Evolutionary conservation across 2,113 vertebrate genomes (phyloP), one percentile per base, ranked within the genome.

Genomic region (Gallinago undulata): DNA sequence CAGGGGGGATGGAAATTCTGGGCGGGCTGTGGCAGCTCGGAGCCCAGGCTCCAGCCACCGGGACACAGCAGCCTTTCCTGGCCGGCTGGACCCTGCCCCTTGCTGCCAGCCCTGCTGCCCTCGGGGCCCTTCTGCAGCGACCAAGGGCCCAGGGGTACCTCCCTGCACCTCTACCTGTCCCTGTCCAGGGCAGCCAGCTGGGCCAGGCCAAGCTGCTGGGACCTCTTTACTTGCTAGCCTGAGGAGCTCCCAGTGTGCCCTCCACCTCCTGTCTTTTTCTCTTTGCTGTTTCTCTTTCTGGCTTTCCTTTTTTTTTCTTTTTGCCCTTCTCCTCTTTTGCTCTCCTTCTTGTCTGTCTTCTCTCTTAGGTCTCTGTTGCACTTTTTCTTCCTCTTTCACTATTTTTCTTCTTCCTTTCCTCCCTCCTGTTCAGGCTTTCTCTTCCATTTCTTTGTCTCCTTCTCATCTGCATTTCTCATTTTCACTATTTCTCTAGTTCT

Each of bases 1-100:
- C 98, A 87, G 97, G 98, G 98, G 97, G 98, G 98, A 98, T 99
- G 98, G 98, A 98, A 99, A 98, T 98, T 98, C 97, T 97, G 98
- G 98, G 98, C 98, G 98, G 98, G 98, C 98, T 98, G 97, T 98
- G 98, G 98, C 98, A 98, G 97, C 97, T 98, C 80, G 66, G 97
- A 99, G 98, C 98, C 97, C 97, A 95, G 97, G 98, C 97, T 98
- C 53, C 96, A 97, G 97, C 95, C 98, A 96, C 97, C 47, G 96
- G 96, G 98, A 97, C 82, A 82, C 97, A 96, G 89, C 74, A 87
- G 96, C 97, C 91, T 94, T 97, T 93, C 87, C 78, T 47, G 70
- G 95, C 70, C 43, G 0, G 5, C 7, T 4, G 76, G 87, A 60
- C 28, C 13, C 30, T 47, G 60, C 4, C 51, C 69, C 33, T 84